A percentile compares a stretch with the other conserved stretches of the same genome.
These are phyloP conservation scores for Pedionomus torquatus DNA, from an alignment of 2,113 vertebrate genomes.

Conservation along the genomic window DNA sequence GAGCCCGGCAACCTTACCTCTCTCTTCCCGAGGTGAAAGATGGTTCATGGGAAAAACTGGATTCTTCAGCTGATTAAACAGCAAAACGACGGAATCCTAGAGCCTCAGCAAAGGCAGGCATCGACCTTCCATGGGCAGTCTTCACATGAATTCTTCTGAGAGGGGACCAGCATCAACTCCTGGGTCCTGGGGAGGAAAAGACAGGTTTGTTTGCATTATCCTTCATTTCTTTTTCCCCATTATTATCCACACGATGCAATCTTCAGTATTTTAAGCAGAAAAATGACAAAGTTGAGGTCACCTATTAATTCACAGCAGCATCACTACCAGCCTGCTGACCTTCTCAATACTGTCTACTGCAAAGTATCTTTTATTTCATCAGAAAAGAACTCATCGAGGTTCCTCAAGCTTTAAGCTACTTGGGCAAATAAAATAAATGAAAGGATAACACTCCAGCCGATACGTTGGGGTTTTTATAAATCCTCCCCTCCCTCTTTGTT, in stretches of 20 bases:
- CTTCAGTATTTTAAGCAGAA: background rate
- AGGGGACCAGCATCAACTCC: background rate
- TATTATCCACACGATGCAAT: background rate
- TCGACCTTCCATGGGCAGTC: background rate
- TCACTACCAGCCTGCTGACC: background rate
- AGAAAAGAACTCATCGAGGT: background rate
- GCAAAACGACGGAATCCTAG: background rate
- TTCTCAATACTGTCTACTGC: background rate
- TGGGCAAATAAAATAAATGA: background rate
- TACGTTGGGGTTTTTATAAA: background rate
- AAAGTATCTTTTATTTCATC: background rate
- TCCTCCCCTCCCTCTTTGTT: background rate
- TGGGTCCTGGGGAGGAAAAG: background rate
- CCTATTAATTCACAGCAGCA: background rate
- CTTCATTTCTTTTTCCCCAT: background rate
- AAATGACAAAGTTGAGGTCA: background rate
- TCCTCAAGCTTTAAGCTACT: background rate
- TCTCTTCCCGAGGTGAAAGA: conserved; percentile 24
- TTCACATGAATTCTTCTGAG: background rate
- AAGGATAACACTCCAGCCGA: background rate
- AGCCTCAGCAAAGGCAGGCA: background rate
- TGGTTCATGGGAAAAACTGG: conserved; percentile 47
- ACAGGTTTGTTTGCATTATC: background rate
- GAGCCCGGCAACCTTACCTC: conserved; percentile 33
- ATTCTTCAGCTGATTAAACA: conserved; percentile 6